phyloP scores from a whole-genome alignment of 2,888 invertebrate species.

The Helobdella robusta region DNA sequence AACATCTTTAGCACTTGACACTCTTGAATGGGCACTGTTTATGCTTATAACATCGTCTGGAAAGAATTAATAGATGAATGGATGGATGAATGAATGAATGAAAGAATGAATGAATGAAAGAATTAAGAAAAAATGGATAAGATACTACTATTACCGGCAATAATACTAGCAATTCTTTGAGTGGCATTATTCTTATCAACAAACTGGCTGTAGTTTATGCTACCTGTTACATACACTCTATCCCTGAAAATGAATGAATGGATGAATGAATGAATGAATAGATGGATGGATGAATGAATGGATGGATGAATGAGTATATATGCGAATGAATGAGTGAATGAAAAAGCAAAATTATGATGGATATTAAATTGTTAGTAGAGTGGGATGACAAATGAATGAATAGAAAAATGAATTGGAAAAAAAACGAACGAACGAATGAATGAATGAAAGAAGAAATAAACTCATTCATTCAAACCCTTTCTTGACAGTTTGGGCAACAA shows the following conservation, averaged over 20 bases:
- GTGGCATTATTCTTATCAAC: constrained; percentile 21
- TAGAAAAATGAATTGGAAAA: not conserved
- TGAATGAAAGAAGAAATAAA: not conserved
- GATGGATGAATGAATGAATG: no score
- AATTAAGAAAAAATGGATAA: no score
- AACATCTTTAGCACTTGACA: no score
- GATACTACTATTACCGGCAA: no score
- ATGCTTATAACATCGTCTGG: no score
- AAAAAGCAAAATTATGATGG: not conserved
- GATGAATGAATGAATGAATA: not conserved
- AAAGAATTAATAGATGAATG: no score
- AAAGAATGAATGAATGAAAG: no score
- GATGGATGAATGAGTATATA: not conserved
- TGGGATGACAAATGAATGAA: not conserved
- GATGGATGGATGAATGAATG: not conserved
- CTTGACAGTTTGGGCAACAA: constrained; percentile 66
- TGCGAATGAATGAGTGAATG: not conserved
- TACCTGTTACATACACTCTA: constrained; percentile 37
- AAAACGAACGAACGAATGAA: not conserved
- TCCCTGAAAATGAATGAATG: constrained; percentile 33
- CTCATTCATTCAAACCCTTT: constrained; percentile 58
- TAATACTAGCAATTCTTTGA: constrained; percentile 25
- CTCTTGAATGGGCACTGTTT: no score
- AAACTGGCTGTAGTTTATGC: constrained; percentile 33
- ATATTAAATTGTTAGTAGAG: not conserved